Evolutionary conservation across 2,888 invertebrate genomes (phyloP).

Genomic region (Ptilodon capucinus): DNA sequence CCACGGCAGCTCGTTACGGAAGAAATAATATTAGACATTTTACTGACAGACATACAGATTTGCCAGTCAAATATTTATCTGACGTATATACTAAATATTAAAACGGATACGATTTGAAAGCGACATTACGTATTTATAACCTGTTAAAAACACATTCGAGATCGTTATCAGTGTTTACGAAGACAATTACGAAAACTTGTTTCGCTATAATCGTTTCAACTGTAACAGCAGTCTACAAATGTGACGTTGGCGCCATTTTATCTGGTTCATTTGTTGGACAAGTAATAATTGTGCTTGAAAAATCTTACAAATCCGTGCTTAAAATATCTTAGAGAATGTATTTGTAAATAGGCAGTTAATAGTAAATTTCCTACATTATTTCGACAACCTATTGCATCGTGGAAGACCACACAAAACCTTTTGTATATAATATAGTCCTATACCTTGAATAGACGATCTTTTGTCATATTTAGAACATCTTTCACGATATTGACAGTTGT

Average conservation of each 20-base stretch:
- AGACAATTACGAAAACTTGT: conserved; percentile 10
- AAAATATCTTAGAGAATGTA: too few relatives aligned
- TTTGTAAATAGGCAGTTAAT: background rate
- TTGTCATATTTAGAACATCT: background rate
- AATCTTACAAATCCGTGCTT: too few relatives aligned
- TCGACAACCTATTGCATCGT: background rate
- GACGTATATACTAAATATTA: background rate
- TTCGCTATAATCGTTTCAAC: conserved; percentile 1
- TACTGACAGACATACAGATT: background rate
- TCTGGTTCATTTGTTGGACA: conserved; percentile 15
- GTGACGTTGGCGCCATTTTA: conserved; percentile 8
- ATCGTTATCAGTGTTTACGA: conserved; percentile 13
- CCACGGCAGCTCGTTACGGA: too few relatives aligned
- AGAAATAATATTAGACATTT: background rate
- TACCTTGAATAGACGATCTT: background rate
- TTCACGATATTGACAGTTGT: background rate
- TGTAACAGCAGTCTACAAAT: background rate
- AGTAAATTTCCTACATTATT: background rate
- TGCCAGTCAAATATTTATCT: background rate
- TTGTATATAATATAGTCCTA: background rate
- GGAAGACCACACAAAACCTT: background rate
- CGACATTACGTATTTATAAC: conserved; percentile 23
- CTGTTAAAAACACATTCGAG: conserved; percentile 23
- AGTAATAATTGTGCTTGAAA: background rate
- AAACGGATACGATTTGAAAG: conserved; percentile 5